Conservation (phyloP, 2,797 vertebrate genomes). For the Triplophysa yarkandensis region DNA sequence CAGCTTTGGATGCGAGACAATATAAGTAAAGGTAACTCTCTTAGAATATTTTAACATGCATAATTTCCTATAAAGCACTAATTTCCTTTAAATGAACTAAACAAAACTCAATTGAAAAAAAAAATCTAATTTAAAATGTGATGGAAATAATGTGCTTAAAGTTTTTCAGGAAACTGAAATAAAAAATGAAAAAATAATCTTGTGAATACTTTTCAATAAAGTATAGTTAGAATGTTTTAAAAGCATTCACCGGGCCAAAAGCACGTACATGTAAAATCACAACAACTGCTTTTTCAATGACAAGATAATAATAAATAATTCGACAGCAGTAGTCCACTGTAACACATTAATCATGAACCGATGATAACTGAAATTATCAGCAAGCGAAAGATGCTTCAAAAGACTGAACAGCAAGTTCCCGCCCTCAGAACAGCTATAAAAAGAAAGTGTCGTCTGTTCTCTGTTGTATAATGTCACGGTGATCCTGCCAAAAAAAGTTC, state of each 20-base stretch:
- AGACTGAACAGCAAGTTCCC: not conserved
- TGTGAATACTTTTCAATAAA: not conserved
- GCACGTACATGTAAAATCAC: slow-evolving; percentile 26
- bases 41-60: not conserved
- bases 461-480: not conserved
- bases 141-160: not conserved
- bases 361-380: slow-evolving; percentile 19
- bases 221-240: not conserved
- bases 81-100: not conserved
- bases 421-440: not conserved
- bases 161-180: not conserved
- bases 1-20: not conserved
- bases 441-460: not conserved
- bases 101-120: too few relatives aligned
- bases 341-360: slow-evolving; percentile 5
- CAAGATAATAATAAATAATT: not conserved
- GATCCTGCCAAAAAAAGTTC: not conserved
- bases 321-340: not conserved
- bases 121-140: too few relatives aligned
- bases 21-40: not conserved
- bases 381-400: slow-evolving; percentile 13
- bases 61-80: not conserved
- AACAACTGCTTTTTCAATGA: not conserved
- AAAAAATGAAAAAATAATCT: not conserved
- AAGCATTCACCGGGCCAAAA: not conserved